These are phyloP conservation scores for Drosophila lacicola DNA, from an alignment of 2,888 invertebrate genomes.

Conservation along the genomic window DNA sequence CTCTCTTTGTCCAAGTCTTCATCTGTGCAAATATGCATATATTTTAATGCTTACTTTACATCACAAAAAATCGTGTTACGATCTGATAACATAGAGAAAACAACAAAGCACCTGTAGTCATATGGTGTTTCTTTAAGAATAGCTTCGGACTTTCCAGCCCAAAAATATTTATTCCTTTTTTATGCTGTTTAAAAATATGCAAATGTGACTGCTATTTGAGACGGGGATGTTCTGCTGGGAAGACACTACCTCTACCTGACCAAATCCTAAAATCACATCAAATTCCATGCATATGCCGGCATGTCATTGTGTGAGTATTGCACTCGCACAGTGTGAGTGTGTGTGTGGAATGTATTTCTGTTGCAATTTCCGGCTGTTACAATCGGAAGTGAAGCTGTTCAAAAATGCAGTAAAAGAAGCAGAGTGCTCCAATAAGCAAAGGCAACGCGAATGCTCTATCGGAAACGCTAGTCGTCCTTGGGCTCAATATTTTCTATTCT, in stretches of 20 bases:
- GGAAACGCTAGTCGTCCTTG: slow-evolving; percentile 26
- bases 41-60: too few relatives aligned
- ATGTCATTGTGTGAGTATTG: slow-evolving; percentile 20
- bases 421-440: slow-evolving; percentile 69
- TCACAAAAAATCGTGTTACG: too few relatives aligned
- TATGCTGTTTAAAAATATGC: slow-evolving; percentile 28
- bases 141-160: too few relatives aligned
- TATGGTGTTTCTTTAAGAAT: too few relatives aligned
- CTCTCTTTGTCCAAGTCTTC: too few relatives aligned
- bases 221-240: neutral
- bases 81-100: too few relatives aligned
- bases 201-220: slow-evolving; percentile 29
- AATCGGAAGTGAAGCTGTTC: slow-evolving; percentile 73
- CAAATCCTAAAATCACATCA: slow-evolving; percentile 38
- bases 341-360: slow-evolving; percentile 52
- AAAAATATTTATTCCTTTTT: too few relatives aligned
- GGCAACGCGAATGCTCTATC: slow-evolving; percentile 19
- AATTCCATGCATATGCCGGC: slow-evolving; percentile 65
- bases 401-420: slow-evolving; percentile 76
- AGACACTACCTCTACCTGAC: too few relatives aligned
- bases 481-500: slow-evolving; percentile 4
- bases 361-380: slow-evolving; percentile 75
- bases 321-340: neutral
- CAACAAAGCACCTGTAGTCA: too few relatives aligned
- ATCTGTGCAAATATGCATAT: too few relatives aligned